Evolutionary conservation across 2,888 invertebrate species (phyloP), one percentile per base, ranked within the genome.

Genomic region (Oxystoma pomonae): DNA sequence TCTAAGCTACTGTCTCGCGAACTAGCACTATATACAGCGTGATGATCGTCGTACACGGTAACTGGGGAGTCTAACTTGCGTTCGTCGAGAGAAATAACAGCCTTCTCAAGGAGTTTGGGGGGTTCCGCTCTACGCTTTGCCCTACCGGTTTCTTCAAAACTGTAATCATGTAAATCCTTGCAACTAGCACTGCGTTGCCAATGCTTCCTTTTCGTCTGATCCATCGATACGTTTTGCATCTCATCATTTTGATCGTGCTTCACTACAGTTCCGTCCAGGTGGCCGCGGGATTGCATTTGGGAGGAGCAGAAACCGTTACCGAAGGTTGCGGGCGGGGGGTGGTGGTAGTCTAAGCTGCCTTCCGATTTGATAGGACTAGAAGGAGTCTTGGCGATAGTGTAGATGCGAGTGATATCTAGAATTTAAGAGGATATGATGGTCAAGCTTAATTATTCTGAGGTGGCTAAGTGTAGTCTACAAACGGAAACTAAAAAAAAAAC

Each of bases 131-230:
- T 82, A 59, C 85, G 85, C 75, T 87, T 87, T 69, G 87, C 85
- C 72, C 87, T 84, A 61, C 87, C 88, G 61, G 87, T 85, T 72
- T 87, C 88, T 77, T 89, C 88, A 79, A 89, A 89, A 80, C 87
- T 88, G 77, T 87, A 89, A 78, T 90, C 90, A 77, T 90, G 89
- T 66, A 93, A 84, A 76, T 92, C 91, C 80, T 90, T 89, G 80
- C 92, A 92, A 75, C 91, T 91, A 73, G 90, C 89, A 77, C 91
- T 91, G 76, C 92, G 89, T 68, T 90, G 88, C 90, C 91, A 90
- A 65, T 84, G 79, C 74, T 83, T 83, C 69, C 81, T 80, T 75
- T 83, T 81, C 64, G 81, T 78, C 68, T 79, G 75, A 53, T 74
- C 77, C 74, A 70, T 71, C 51, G 72, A 64, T 16, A 73, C 69